Evolutionary conservation across 2,113 vertebrate genomes (phyloP).

Genomic region (Saccopteryx bilineata): DNA sequence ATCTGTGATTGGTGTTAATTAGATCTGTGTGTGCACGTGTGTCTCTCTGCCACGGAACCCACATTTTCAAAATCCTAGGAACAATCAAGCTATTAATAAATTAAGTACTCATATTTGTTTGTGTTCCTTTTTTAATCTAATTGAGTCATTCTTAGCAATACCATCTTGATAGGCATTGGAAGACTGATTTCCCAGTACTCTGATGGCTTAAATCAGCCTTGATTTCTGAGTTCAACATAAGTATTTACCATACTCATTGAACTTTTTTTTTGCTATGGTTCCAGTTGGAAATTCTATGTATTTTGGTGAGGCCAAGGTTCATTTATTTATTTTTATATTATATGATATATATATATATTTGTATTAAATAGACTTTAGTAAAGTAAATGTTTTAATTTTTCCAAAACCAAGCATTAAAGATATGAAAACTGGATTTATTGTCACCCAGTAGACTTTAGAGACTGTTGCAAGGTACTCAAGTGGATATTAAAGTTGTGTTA

Average conservation of each 20-base stretch:
- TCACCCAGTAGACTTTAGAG: background rate
- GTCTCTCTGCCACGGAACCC: constrained; percentile 84
- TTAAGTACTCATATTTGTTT: constrained; percentile 84
- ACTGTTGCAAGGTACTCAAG: background rate
- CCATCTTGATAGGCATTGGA: constrained; percentile 71
- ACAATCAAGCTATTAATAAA: constrained; percentile 88
- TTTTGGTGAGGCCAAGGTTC: background rate
- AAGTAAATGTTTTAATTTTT: constrained; percentile 31
- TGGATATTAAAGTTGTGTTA: constrained; percentile 36
- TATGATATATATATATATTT: background rate
- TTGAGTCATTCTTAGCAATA: constrained; percentile 70
- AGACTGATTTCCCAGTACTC: constrained; percentile 16
- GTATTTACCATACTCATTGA: background rate
- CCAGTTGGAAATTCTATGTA: background rate
- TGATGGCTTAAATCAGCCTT: constrained; percentile 41
- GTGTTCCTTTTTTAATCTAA: constrained; percentile 79
- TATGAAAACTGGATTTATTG: background rate
- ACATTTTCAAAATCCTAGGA: constrained; percentile 86
- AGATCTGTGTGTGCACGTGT: constrained; percentile 87
- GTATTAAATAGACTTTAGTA: background rate
- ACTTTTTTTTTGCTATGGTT: background rate
- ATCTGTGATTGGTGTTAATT: constrained; percentile 92
- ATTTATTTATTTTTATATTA: background rate
- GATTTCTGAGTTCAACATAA: background rate
- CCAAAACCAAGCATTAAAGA: background rate